These are phyloP conservation scores for Erebia palarica DNA, from an alignment of 2,888 invertebrate species.

Conservation along the genomic window DNA sequence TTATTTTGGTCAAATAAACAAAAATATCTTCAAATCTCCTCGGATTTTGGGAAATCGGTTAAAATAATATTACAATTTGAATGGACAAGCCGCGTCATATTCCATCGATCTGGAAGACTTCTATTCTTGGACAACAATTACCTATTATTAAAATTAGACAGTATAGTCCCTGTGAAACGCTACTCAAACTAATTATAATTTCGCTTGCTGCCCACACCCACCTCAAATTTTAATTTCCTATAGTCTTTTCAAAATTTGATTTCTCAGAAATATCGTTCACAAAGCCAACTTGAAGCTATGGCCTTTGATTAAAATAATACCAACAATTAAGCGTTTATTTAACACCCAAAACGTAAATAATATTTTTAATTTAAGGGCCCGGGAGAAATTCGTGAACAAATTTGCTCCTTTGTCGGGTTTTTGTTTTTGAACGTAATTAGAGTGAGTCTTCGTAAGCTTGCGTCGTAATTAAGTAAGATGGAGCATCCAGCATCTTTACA, in stretches of 20 bases:
- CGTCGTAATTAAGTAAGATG: conserved; percentile 75
- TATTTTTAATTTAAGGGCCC: conserved; percentile 63
- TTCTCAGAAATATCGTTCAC: not conserved
- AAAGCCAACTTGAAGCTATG: not conserved
- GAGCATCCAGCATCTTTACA: conserved; percentile 58
- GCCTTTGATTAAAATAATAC: conserved; percentile 57
- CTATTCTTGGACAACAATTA: no score
- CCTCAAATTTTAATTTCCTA: no score
- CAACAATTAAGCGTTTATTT: conserved; percentile 34
- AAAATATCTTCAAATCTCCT: no score
- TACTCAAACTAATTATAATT: no score
- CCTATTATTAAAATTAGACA: no score
- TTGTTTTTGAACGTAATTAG: conserved; percentile 78
- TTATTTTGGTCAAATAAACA: no score
- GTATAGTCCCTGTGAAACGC: no score
- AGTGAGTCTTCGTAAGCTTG: conserved; percentile 48
- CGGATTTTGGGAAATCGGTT: no score
- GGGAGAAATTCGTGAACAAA: conserved; percentile 74
- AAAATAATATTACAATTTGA: no score
- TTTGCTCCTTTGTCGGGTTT: conserved; percentile 64
- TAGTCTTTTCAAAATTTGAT: not conserved
- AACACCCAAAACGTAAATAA: conserved; percentile 26
- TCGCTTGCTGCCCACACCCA: no score
- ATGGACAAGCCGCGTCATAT: no score
- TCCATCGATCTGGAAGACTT: no score